A percentile compares a stretch with the other conserved stretches of the same genome.
Evolutionary conservation across 2,113 vertebrate genomes (phyloP).

Genomic region (Callospermophilus lateralis): DNA sequence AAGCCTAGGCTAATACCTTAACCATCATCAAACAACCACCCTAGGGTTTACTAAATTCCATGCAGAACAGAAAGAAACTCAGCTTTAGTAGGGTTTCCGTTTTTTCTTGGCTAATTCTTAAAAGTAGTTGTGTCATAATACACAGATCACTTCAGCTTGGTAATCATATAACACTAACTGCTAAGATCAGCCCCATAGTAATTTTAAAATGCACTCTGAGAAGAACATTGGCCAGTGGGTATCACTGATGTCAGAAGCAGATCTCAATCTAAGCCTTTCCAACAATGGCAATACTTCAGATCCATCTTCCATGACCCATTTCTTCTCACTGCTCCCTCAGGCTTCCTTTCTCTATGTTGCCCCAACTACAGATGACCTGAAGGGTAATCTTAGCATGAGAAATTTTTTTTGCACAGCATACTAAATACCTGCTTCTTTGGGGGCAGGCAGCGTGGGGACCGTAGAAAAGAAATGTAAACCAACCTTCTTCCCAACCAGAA

Average conservation of each 20-base stretch:
- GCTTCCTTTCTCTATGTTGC: neutral
- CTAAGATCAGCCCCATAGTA: neutral
- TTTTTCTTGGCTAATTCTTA: neutral
- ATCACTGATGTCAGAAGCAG: neutral
- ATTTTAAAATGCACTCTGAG: neutral
- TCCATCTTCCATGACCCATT: neutral
- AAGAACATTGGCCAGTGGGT: neutral
- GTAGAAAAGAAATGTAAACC: neutral
- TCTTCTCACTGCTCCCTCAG: neutral
- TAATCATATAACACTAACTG: neutral
- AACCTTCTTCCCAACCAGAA: neutral
- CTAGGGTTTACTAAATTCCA: neutral
- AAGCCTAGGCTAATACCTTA: neutral
- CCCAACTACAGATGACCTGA: neutral
- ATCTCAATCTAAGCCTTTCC: neutral
- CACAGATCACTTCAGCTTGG: too few species aligned
- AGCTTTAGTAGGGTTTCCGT: neutral
- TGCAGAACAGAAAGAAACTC: neutral
- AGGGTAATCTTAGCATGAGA: neutral
- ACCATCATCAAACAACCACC: neutral
- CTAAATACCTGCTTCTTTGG: neutral
- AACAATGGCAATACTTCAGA: neutral
- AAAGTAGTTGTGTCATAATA: neutral
- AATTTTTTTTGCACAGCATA: neutral
- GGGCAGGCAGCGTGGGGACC: neutral